Base-by-base conservation (phyloP, 2,797 vertebrate genomes). In the Xenops minutus region DNA sequence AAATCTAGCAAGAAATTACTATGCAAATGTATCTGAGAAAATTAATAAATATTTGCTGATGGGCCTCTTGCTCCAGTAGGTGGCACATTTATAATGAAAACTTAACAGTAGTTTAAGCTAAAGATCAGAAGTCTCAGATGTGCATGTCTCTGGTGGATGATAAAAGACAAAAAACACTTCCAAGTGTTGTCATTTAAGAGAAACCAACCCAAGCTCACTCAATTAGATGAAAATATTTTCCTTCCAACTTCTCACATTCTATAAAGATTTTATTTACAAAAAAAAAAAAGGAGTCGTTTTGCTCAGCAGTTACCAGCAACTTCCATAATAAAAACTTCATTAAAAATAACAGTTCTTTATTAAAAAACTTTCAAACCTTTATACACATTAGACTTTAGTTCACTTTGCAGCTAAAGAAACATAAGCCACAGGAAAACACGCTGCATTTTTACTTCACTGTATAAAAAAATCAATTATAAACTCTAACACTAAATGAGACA, bases 1-100 rank as follows among this genome's bases (percentile, higher is more conserved):
- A 86, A 94, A 82, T 95, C 94, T 94, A 96, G 92, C 51, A 94
- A 91, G 54, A 97, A 97, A 95, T 96, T 96, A 96, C 82, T 94
- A 97, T 89, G 84, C 80, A 96, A 97, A 95, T 95, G 58, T 91
- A 80, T 76, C 76, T 94, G 77, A 52, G 85, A 96, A 91, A 51
- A 78, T 68, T 91, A 97, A 93, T 89, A 96, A 97, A 94, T 94
- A 94, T 93, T 97, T 96, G 86, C 95, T 90, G 85, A 81, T 59
- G 74, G 92, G 83, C 36, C 84, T 82, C 94, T 80, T 90, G 55
- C 89, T 97, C 52, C 68, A 76, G 72, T 69, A 80, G 73, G 85
- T 85, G 85, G n/a, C 78, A 92, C 56, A 78, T 94, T 85, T 75
- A 87, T 88, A 91, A 91, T 81, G 76, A 93, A 89, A 95, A 77